These are phyloP conservation scores for Pogoniulus pusillus DNA, from an alignment of 2,797 vertebrate genomes.

Conservation along the genomic window DNA sequence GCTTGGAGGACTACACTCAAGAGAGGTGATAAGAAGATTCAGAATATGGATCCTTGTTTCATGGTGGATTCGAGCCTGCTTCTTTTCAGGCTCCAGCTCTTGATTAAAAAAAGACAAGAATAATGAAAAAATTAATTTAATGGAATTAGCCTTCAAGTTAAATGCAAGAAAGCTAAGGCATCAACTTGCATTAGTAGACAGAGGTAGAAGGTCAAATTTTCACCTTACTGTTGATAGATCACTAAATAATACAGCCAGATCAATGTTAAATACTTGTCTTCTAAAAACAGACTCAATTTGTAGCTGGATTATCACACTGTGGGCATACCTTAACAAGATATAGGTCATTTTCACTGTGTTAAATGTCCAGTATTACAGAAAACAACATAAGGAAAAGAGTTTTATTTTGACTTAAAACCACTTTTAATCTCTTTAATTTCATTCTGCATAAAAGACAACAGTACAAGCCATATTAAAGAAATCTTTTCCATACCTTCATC, in stretches of 20 bases:
- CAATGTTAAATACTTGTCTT: neutral
- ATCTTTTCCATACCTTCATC: constrained; percentile 82
- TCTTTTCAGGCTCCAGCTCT: constrained; percentile 86
- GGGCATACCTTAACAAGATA: neutral
- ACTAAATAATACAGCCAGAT: neutral
- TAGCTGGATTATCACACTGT: neutral
- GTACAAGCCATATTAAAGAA: neutral
- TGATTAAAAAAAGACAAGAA: neutral
- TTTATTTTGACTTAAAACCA: neutral
- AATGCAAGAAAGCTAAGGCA: neutral
- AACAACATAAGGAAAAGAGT: neutral
- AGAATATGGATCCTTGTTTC: constrained; percentile 96
- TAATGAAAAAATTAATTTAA: neutral
- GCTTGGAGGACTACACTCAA: constrained; percentile 92
- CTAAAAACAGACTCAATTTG: neutral
- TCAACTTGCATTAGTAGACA: neutral
- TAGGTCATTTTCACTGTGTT: neutral
- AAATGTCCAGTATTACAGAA: neutral
- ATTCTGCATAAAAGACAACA: neutral
- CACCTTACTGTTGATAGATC: neutral
- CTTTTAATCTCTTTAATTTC: neutral
- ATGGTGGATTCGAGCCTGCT: constrained; percentile 83
- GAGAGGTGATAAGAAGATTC: constrained; percentile 94
- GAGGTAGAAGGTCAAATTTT: neutral
- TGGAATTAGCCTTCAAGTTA: neutral